Percentiles rank a stretch among this genome's conserved stretches.
Evolutionary conservation across 2,113 vertebrate species (phyloP).

Genomic region (Lethenteron camtschaticum): DNA sequence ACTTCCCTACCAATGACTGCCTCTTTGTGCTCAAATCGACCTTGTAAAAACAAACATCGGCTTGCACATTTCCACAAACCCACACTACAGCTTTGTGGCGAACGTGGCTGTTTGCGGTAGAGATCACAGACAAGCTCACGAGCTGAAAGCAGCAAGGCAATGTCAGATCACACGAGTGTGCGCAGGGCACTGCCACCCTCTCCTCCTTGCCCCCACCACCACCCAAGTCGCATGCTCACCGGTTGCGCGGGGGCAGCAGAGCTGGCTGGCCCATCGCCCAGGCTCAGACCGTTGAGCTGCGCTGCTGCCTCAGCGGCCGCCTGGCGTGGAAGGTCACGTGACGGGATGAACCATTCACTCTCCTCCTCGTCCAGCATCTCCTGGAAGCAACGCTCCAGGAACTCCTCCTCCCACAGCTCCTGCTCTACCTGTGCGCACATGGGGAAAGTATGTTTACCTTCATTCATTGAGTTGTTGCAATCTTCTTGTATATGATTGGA

Average conservation of each 20-base stretch:
- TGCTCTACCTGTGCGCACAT: slow-evolving; percentile 51
- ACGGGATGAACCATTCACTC: slow-evolving; percentile 90
- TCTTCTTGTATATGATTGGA: background rate
- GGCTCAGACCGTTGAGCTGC: slow-evolving; percentile 55
- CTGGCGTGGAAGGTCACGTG: slow-evolving; percentile 52
- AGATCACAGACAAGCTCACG: no score
- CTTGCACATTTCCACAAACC: no score
- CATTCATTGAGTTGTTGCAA: background rate
- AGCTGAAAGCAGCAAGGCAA: no score
- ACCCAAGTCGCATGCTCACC: slow-evolving; percentile 1
- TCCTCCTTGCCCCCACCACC: background rate
- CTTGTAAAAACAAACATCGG: no score
- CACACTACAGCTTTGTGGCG: no score
- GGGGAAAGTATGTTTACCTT: background rate
- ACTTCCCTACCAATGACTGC: no score
- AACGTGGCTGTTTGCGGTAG: no score
- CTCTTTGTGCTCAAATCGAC: no score
- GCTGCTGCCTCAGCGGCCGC: slow-evolving; percentile 65
- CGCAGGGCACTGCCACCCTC: no score
- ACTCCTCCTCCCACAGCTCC: slow-evolving; percentile 86
- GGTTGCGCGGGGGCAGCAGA: background rate
- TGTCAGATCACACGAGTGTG: no score
- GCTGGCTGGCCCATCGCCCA: slow-evolving; percentile 19
- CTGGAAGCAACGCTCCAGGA: slow-evolving; percentile 88
- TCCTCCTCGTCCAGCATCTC: slow-evolving; percentile 97